Percentiles rank a stretch among this genome's conserved stretches.
These are phyloP conservation scores for Erythrolamprus reginae DNA, from an alignment of 2,113 vertebrate genomes.

Conservation along the genomic window DNA sequence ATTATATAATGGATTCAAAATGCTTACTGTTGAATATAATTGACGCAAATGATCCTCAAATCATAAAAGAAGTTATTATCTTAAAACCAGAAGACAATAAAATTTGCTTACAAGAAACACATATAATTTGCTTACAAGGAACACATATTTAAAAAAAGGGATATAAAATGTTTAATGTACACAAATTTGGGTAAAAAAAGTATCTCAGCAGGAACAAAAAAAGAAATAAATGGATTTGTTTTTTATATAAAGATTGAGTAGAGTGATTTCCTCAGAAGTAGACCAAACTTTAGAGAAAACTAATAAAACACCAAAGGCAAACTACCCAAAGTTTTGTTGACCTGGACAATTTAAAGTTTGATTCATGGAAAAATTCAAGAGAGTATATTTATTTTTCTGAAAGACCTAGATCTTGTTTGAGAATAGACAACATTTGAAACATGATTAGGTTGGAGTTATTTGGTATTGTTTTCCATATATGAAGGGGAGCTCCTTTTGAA, in stretches of 20 bases:
- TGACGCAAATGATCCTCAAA: neutral
- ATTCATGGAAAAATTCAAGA: neutral
- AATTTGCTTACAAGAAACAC: too few species aligned
- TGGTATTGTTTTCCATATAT: neutral
- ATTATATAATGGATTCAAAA: neutral
- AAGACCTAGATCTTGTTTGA: neutral
- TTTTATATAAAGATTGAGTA: neutral
- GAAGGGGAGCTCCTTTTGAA: neutral
- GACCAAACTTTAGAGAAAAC: neutral
- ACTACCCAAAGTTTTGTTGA: neutral
- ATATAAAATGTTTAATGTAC: neutral
- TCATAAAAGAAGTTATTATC: neutral
- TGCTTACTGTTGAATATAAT: neutral
- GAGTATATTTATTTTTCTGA: neutral
- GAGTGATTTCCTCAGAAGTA: neutral
- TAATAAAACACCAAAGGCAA: neutral
- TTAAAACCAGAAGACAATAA: neutral
- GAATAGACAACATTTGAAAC: neutral
- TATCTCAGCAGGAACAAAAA: neutral
- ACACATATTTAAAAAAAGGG: neutral
- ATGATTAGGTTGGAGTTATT: neutral
- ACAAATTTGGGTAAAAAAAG: neutral
- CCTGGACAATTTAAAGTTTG: neutral
- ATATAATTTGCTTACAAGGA: neutral
- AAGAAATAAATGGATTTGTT: neutral